Percentiles rank a stretch among this genome's conserved stretches.
Conservation (phyloP, 2,113 vertebrate species). For the Siphamia tubifer region DNA sequence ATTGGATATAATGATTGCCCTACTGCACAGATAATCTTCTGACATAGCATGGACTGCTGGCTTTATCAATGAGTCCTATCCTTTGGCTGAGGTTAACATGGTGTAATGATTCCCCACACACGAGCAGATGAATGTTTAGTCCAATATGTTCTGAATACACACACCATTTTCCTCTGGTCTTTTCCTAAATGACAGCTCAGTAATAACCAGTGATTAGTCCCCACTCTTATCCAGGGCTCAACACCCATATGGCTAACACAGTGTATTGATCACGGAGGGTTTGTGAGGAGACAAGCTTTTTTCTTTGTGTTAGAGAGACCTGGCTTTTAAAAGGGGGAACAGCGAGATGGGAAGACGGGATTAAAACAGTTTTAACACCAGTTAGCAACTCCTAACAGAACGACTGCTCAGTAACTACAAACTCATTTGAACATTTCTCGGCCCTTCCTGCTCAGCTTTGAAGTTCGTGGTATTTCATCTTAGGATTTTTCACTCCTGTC, state of each 20-base stretch:
- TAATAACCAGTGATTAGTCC: conserved; percentile 63
- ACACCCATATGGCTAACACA: conserved; percentile 29
- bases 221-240: conserved; percentile 47
- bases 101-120: neutral
- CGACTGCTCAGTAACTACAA: neutral
- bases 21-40: conserved; percentile 50
- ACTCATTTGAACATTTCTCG: conserved; percentile 19
- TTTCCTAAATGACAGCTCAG: conserved; percentile 26
- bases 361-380: neutral
- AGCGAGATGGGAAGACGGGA: conserved; percentile 4
- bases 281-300: conserved; percentile 7
- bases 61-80: conserved; percentile 34
- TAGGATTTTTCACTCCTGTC: neutral
- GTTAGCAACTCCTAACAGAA: neutral
- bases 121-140: conserved; percentile 27
- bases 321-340: conserved; percentile 44
- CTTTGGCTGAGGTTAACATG: conserved; percentile 18
- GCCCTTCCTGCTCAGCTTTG: conserved; percentile 13
- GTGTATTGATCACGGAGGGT: conserved; percentile 45
- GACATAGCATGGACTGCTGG: conserved; percentile 37
- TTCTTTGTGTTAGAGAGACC: conserved; percentile 27
- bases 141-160: neutral
- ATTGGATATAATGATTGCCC: conserved; percentile 65
- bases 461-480: conserved; percentile 20
- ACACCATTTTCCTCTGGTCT: neutral